Percentiles rank a stretch among this genome's conserved stretches.
Conservation (phyloP, 2,888 invertebrate species). For the Lithosia quadra region DNA sequence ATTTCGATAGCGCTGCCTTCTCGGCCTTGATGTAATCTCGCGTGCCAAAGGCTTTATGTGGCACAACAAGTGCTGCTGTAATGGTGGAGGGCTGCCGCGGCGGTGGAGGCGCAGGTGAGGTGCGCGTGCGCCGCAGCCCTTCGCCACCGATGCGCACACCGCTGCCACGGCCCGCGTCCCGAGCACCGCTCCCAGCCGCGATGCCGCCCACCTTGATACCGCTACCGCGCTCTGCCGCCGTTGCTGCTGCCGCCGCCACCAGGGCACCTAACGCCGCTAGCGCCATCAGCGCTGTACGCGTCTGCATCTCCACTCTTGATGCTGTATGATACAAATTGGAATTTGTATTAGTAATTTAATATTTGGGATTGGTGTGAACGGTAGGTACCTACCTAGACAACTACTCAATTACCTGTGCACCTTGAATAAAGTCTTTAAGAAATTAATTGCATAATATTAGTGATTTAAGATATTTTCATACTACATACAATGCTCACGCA, state of each 20-base stretch:
- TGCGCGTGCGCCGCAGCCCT: conserved; percentile 74
- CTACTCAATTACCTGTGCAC: too few species aligned
- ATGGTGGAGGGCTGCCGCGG: conserved; percentile 84
- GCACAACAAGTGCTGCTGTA: conserved; percentile 91
- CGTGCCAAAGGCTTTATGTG: conserved; percentile 91
- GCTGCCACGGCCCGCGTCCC: conserved; percentile 74
- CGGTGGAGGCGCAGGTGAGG: conserved; percentile 79
- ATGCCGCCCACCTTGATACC: conserved; percentile 78
- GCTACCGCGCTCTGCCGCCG: conserved; percentile 76
- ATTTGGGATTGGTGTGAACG: too few species aligned
- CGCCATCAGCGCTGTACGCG: conserved; percentile 77
- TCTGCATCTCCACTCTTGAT: conserved; percentile 82
- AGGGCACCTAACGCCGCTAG: conserved; percentile 78
- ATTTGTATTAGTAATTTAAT: not conserved
- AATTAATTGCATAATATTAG: too few species aligned
- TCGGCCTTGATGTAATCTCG: conserved; percentile 91
- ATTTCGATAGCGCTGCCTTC: conserved; percentile 88
- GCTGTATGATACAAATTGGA: conserved; percentile 54
- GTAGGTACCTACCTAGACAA: too few species aligned
- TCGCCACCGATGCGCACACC: conserved; percentile 77
- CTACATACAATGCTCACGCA: too few species aligned
- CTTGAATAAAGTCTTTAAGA: too few species aligned
- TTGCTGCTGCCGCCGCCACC: conserved; percentile 70
- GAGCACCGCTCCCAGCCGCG: conserved; percentile 65
- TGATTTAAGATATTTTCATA: too few species aligned